These are phyloP conservation scores for Chinchilla lanigera DNA, from an alignment of 2,113 vertebrate genomes.

Conservation along the genomic window DNA sequence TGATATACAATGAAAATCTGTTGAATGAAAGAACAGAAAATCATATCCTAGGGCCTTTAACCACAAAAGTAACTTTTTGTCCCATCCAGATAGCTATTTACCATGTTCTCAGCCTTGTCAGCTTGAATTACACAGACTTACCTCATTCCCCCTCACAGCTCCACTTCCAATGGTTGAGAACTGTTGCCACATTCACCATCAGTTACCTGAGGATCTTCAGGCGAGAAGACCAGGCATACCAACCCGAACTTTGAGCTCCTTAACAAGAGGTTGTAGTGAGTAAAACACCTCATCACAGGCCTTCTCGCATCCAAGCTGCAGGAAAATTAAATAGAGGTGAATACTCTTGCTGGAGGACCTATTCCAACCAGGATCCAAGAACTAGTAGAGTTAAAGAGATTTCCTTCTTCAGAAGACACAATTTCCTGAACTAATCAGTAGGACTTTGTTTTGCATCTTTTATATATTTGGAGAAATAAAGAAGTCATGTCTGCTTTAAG, in stretches of 20 bases:
- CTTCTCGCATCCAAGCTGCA: background rate
- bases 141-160: background rate
- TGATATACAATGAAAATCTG: background rate
- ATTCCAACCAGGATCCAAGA: background rate
- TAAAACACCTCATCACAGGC: background rate
- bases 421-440: conserved; percentile 52
- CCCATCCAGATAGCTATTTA: background rate
- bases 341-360: background rate
- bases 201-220: background rate
- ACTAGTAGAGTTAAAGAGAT: background rate
- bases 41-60: background rate
- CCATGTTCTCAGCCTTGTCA: background rate
- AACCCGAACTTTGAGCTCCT: background rate
- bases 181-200: background rate
- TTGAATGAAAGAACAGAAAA: background rate
- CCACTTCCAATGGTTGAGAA: background rate
- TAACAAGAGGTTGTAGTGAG: background rate
- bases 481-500: conserved; percentile 60
- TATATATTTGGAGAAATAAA: conserved; percentile 57
- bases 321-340: background rate
- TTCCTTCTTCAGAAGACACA: conserved; percentile 4
- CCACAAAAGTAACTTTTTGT: background rate
- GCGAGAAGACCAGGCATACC: background rate
- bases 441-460: conserved; percentile 58
- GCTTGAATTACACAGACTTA: background rate